Percentiles rank a stretch among this genome's conserved stretches.
These are phyloP conservation scores for Ptychoptera contaminata DNA, from an alignment of 2,888 invertebrate species.

Conservation along the genomic window DNA sequence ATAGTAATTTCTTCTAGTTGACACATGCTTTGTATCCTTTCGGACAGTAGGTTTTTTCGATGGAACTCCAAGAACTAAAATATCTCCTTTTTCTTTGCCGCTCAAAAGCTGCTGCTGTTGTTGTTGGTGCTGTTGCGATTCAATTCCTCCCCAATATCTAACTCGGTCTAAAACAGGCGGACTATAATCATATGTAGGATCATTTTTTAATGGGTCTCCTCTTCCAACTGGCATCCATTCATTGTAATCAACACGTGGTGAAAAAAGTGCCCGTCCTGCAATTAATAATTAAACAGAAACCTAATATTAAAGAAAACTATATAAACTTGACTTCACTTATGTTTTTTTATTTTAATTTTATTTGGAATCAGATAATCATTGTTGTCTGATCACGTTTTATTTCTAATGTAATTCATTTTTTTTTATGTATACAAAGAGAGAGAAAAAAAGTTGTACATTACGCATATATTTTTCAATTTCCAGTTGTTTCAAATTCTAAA, in stretches of 20 bases:
- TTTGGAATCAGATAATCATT: not conserved
- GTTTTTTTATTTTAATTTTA: not conserved
- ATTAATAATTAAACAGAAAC: too few relatives aligned
- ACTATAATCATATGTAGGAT: conserved; percentile 73
- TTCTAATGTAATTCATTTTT: too few relatives aligned
- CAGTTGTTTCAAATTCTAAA: too few relatives aligned
- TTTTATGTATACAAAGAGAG: too few relatives aligned
- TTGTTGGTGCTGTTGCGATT: conserved; percentile 36
- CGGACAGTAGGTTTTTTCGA: conserved; percentile 47
- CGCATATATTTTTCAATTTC: too few relatives aligned
- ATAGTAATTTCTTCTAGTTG: conserved; percentile 39
- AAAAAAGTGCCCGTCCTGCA: conserved; percentile 35
- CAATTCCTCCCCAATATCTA: conserved; percentile 55
- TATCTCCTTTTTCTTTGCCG: conserved; percentile 41
- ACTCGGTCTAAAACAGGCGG: conserved; percentile 66
- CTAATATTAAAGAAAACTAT: too few relatives aligned
- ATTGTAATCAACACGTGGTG: conserved; percentile 66
- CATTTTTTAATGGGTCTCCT: conserved; percentile 67
- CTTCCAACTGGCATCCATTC: conserved; percentile 74
- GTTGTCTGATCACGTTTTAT: not conserved
- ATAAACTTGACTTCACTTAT: not conserved
- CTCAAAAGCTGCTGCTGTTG: conserved; percentile 24
- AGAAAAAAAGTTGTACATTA: too few relatives aligned
- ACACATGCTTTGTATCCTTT: conserved; percentile 23
- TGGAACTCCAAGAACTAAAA: conserved; percentile 50